Evolutionary conservation across 2,888 invertebrate species (phyloP).

Genomic region (Dyspetes luteomarginatus): DNA sequence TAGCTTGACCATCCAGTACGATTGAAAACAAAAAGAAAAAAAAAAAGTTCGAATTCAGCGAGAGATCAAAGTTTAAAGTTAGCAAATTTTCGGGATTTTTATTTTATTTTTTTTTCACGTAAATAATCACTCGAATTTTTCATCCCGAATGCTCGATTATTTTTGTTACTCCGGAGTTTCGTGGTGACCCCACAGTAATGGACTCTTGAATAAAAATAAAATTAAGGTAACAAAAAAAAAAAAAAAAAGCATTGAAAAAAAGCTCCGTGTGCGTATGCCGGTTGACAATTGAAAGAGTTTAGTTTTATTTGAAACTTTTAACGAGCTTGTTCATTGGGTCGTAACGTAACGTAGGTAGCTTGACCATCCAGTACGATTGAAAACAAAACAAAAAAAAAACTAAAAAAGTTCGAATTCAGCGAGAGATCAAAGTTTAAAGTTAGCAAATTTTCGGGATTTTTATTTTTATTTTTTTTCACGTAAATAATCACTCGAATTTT

Average conservation of each 20-base stretch:
- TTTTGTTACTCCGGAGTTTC: neutral
- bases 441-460: no score
- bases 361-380: neutral
- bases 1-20: neutral
- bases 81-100: no score
- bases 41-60: constrained; percentile 12
- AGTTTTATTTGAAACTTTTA: constrained; percentile 77
- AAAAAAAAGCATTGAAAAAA: neutral
- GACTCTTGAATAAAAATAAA: neutral
- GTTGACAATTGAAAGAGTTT: constrained; percentile 71
- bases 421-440: constrained; percentile 3
- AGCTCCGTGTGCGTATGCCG: neutral
- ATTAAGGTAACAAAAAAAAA: no score
- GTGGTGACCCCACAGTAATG: neutral
- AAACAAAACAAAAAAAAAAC: no score
- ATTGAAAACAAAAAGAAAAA: neutral
- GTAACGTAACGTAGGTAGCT: neutral
- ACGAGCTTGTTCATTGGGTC: constrained; percentile 73
- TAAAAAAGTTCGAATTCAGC: constrained; percentile 8
- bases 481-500: no score
- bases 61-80: constrained; percentile 2
- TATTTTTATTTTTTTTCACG: no score
- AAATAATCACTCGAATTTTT: no score
- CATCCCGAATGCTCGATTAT: neutral
- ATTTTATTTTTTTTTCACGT: no score